Percentiles rank a stretch among this genome's conserved stretches.
Evolutionary conservation across 2,888 invertebrate genomes (phyloP).

Genomic region (Bibio marci): DNA sequence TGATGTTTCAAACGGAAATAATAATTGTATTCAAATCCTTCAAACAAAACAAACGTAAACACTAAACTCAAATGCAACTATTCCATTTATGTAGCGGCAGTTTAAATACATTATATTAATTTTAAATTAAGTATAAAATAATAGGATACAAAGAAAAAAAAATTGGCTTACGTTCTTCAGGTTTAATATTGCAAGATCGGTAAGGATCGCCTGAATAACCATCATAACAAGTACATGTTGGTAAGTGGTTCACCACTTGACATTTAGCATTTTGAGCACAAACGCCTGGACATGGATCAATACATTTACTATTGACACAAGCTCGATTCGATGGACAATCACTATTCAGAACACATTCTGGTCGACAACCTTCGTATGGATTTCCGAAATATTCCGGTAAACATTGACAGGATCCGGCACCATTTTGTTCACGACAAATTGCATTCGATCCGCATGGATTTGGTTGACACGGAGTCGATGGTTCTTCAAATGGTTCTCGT

Average conservation of each 20-base stretch:
- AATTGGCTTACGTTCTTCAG: constrained; percentile 15
- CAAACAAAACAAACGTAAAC: too few species aligned
- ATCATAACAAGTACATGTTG: constrained; percentile 61
- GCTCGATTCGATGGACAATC: constrained; percentile 71
- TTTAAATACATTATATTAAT: constrained; percentile 51
- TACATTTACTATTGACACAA: constrained; percentile 67
- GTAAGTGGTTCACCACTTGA: constrained; percentile 67
- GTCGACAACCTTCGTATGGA: constrained; percentile 71
- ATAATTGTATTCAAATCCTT: too few species aligned
- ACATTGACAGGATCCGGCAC: constrained; percentile 65
- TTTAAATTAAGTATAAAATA: constrained; percentile 47
- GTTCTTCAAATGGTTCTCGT: background rate
- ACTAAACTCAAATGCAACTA: too few species aligned
- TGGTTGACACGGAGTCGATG: too few species aligned
- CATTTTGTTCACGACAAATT: constrained; percentile 54
- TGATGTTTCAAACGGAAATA: too few species aligned
- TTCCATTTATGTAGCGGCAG: too few species aligned
- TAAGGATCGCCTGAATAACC: constrained; percentile 64
- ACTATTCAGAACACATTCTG: constrained; percentile 80
- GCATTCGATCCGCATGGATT: constrained; percentile 77
- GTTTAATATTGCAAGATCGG: constrained; percentile 30
- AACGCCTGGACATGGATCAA: constrained; percentile 71
- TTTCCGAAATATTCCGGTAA: constrained; percentile 68
- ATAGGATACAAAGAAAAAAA: too few species aligned
- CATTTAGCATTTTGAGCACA: constrained; percentile 74